Evolutionary conservation across 1,140 invertebrate species (phyloP).

Genomic region (Hyphantria cunea): DNA sequence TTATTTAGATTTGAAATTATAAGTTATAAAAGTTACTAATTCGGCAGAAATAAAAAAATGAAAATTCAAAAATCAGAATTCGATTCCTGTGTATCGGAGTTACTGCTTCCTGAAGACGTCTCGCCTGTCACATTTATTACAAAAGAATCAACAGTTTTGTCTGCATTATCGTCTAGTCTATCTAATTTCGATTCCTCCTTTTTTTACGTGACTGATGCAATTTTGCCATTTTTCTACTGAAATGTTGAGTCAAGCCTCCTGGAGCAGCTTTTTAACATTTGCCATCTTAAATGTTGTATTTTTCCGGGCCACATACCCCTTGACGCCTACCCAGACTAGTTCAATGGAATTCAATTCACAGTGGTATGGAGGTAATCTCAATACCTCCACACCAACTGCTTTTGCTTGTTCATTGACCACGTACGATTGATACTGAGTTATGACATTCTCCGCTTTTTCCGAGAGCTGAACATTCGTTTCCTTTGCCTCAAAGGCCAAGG

Average conservation of each 20-base stretch:
- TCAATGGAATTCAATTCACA: slow-evolving; percentile 26
- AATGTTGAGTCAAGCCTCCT: no score
- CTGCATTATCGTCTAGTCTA: neutral
- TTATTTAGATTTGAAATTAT: no score
- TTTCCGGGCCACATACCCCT: neutral
- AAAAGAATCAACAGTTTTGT: neutral
- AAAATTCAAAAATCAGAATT: no score
- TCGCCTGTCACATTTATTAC: neutral
- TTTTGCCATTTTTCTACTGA: no score
- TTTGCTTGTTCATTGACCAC: neutral
- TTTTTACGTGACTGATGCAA: no score
- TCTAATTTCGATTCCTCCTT: neutral
- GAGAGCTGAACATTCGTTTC: neutral
- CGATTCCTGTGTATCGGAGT: no score
- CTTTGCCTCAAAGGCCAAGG: no score
- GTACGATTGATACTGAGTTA: neutral
- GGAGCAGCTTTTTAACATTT: neutral
- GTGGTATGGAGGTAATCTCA: slow-evolving; percentile 28
- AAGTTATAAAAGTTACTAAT: no score
- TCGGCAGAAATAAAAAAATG: no score
- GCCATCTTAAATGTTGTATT: neutral
- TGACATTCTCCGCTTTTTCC: neutral
- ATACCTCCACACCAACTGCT: neutral
- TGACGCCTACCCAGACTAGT: slow-evolving; percentile 8
- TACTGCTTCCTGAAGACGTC: no score